Percentiles rank a stretch among this genome's conserved stretches.
Evolutionary conservation across 2,113 vertebrate species (phyloP).

Genomic region (Cercocebus atys): DNA sequence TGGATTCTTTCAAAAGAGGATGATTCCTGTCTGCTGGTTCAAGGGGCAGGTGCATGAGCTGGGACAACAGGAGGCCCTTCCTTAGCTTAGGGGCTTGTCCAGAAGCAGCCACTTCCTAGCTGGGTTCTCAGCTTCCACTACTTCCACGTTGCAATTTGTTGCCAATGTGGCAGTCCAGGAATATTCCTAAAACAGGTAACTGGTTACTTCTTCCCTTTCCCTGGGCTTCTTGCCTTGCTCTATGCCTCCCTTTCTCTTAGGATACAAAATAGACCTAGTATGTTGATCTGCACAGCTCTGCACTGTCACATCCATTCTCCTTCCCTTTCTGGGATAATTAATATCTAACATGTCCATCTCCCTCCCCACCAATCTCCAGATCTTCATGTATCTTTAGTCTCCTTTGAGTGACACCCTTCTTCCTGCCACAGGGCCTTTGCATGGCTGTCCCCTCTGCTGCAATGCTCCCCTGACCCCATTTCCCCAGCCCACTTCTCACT

Average conservation of each 20-base stretch:
- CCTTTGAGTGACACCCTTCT: neutral
- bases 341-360: neutral
- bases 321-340: neutral
- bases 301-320: accelerated
- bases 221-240: neutral
- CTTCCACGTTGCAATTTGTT: neutral
- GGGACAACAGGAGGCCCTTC: accelerated
- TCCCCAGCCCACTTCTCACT: neutral
- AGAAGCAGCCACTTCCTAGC: neutral
- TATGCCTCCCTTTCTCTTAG: neutral
- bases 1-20: neutral
- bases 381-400: neutral
- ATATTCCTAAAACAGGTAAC: neutral
- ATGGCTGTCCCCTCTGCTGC: neutral
- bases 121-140: neutral
- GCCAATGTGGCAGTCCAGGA: neutral
- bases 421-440: neutral
- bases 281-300: neutral
- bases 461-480: neutral
- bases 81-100: neutral
- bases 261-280: neutral
- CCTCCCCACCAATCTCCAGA: neutral
- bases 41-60: neutral
- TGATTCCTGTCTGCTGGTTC: neutral
- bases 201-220: neutral